phyloP scores from a whole-genome alignment of 2,113 vertebrate species.

The Stegastes partitus region DNA sequence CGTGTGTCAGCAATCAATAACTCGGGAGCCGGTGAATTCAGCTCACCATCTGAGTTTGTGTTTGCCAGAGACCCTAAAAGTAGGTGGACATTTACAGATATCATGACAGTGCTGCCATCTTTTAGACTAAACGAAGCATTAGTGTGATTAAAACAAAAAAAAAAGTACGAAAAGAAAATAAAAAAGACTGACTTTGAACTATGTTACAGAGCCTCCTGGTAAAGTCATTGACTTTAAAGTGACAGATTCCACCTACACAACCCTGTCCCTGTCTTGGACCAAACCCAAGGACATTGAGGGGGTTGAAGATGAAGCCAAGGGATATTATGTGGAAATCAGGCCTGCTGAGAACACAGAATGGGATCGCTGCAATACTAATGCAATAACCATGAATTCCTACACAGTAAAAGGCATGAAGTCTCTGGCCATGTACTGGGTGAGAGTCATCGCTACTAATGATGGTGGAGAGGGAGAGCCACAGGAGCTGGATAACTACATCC shows the following conservation, averaged over 20 bases:
- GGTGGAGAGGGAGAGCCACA: conserved; percentile 83
- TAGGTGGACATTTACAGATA: conserved; percentile 77
- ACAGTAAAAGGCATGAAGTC: conserved; percentile 88
- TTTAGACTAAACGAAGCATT: not conserved
- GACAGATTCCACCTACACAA: conserved; percentile 87
- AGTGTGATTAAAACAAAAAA: conserved; percentile 1
- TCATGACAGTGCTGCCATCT: not conserved
- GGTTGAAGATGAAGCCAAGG: conserved; percentile 83
- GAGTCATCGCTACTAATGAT: conserved; percentile 85
- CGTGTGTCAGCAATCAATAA: conserved; percentile 89
- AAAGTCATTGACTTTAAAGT: conserved; percentile 88
- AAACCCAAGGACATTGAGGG: conserved; percentile 81
- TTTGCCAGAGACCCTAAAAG: conserved; percentile 89
- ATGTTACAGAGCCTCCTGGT: conserved; percentile 87
- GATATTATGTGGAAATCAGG: conserved; percentile 91
- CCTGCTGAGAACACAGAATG: conserved; percentile 85
- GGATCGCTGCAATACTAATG: conserved; percentile 86
- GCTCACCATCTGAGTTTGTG: conserved; percentile 86
- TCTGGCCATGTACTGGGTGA: conserved; percentile 86
- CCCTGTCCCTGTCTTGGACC: conserved; percentile 89
- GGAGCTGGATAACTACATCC: conserved; percentile 83
- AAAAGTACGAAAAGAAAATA: too few relatives aligned
- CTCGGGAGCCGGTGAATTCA: conserved; percentile 89
- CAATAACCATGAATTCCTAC: conserved; percentile 78
- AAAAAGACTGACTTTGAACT: conserved; percentile 25